Percentiles rank a stretch among this genome's conserved stretches.
phyloP scores from a whole-genome alignment of 2,113 vertebrate species.

The Sakesphorus luctuosus region DNA sequence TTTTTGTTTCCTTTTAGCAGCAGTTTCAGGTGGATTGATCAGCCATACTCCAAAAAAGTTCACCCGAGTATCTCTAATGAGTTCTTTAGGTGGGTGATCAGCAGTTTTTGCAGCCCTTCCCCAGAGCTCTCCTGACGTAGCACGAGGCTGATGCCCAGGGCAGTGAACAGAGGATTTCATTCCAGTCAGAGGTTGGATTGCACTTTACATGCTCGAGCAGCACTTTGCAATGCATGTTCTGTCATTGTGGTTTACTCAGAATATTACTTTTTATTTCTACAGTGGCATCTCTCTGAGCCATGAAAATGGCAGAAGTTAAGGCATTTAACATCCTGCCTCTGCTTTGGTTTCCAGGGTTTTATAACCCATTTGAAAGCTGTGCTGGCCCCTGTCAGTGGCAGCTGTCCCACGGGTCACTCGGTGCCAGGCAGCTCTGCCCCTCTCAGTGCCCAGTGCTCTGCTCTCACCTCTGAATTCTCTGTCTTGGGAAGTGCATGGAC shows the following conservation, averaged over 20 bases:
- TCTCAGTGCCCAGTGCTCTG: neutral
- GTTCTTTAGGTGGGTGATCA: neutral
- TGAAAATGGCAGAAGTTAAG: slow-evolving; percentile 14
- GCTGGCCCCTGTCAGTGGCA: neutral
- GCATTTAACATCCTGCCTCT: slow-evolving; percentile 17
- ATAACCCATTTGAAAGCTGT: neutral
- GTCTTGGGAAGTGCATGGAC: neutral
- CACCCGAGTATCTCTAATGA: neutral
- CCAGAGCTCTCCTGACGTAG: neutral
- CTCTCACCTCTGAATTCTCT: neutral
- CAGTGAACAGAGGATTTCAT: slow-evolving; percentile 3
- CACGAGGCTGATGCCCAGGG: neutral
- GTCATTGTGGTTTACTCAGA: slow-evolving; percentile 36
- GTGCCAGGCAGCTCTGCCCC: neutral
- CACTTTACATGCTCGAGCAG: slow-evolving; percentile 9
- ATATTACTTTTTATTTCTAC: slow-evolving; percentile 42
- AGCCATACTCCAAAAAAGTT: neutral
- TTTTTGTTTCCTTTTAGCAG: slow-evolving; percentile 52
- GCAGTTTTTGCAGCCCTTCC: neutral
- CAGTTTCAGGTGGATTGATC: slow-evolving; percentile 43
- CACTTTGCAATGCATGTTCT: slow-evolving; percentile 19
- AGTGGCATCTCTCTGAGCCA: neutral
- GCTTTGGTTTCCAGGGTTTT: slow-evolving; percentile 19
- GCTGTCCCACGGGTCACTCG: neutral
- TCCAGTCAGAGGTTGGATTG: neutral